These are phyloP conservation scores for Cherax quadricarinatus DNA, from an alignment of 1,140 invertebrate genomes.

Conservation along the genomic window DNA sequence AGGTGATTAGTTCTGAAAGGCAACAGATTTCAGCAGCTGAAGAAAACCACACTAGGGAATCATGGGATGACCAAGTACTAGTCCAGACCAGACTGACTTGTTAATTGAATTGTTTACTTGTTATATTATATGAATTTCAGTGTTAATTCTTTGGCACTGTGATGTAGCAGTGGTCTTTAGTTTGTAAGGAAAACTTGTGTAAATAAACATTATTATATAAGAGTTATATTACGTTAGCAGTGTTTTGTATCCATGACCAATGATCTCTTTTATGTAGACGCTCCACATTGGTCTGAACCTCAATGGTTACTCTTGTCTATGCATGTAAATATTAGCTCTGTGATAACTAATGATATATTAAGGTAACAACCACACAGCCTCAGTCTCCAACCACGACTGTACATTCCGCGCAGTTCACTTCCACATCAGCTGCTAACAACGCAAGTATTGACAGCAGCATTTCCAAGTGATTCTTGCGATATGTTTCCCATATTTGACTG, in stretches of 20 bases:
- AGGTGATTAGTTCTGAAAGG: too few relatives aligned
- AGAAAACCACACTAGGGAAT: too few relatives aligned
- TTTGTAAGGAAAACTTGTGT: neutral
- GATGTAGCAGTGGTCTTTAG: neutral
- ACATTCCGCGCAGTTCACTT: neutral
- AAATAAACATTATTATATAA: neutral
- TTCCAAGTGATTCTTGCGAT: neutral
- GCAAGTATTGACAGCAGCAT: neutral
- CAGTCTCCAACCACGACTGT: neutral
- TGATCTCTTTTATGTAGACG: neutral
- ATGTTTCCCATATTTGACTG: neutral
- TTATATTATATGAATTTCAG: too few relatives aligned
- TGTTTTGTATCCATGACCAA: slow-evolving; percentile 6
- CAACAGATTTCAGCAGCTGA: too few relatives aligned
- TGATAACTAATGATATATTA: slow-evolving; percentile 2
- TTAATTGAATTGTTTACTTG: too few relatives aligned
- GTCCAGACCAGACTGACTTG: too few relatives aligned
- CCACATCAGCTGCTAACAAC: neutral
- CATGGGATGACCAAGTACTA: too few relatives aligned
- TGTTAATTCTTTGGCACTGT: neutral
- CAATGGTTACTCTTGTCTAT: slow-evolving; percentile 9
- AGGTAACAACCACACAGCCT: neutral
- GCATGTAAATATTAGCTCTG: slow-evolving; percentile 16
- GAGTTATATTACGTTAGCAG: neutral
- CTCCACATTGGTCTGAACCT: neutral